Evolutionary conservation across 2,797 vertebrate genomes (phyloP).

Genomic region (Microchirus variegatus): DNA sequence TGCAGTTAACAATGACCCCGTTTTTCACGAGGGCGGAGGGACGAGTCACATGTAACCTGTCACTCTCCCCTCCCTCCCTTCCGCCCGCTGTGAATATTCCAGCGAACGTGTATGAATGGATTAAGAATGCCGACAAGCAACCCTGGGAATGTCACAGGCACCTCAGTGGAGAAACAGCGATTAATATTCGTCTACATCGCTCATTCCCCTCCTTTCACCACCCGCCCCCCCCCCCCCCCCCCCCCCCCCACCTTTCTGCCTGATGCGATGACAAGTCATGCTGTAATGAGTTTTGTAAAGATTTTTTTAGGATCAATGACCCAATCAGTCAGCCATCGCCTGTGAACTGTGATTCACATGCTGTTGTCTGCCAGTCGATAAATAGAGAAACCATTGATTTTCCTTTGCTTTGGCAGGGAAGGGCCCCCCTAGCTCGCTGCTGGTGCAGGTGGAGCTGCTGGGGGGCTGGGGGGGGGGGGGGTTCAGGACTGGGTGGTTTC

Average conservation of each 20-base stretch:
- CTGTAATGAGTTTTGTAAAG: constrained; percentile 84
- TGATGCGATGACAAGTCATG: constrained; percentile 71
- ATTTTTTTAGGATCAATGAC: constrained; percentile 82
- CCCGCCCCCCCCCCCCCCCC: too few species aligned
- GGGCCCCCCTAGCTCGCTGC: constrained; percentile 5
- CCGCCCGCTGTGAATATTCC: constrained; percentile 1
- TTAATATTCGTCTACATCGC: constrained; percentile 53
- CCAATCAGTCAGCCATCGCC: constrained; percentile 76
- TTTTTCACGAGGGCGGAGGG: constrained; percentile 12
- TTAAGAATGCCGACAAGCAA: constrained; percentile 19
- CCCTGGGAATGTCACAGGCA: constrained; percentile 29
- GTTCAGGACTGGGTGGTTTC: constrained; percentile 16
- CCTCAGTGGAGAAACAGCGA: constrained; percentile 54
- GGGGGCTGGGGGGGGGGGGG: background rate
- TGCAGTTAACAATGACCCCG: constrained; percentile 27
- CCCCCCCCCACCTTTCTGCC: background rate
- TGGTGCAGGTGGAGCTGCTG: constrained; percentile 26
- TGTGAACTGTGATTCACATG: constrained; percentile 77
- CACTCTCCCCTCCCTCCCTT: too few species aligned
- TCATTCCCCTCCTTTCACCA: constrained; percentile 7
- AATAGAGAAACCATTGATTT: constrained; percentile 80
- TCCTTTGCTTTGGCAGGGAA: constrained; percentile 48
- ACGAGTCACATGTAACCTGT: constrained; percentile 25
- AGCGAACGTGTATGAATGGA: constrained; percentile 25
- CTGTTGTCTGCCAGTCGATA: constrained; percentile 67